phyloP scores from a whole-genome alignment of 1,140 invertebrate genomes.

The Ceratoteleas bidentatus region DNA sequence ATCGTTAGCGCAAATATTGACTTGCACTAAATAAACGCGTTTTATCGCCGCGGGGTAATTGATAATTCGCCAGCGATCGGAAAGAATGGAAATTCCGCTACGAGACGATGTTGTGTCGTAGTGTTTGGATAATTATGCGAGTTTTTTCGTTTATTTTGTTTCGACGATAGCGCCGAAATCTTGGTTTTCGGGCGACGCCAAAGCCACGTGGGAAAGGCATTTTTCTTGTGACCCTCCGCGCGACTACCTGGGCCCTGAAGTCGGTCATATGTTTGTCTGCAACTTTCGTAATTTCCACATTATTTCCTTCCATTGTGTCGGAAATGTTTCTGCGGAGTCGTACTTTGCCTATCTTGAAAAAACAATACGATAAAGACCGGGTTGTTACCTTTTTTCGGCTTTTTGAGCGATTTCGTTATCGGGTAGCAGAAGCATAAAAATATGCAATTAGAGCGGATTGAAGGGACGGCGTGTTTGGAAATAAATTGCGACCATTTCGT shows the following conservation, averaged over 20 bases:
- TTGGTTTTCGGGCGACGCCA: conserved; percentile 9
- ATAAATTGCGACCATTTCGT: conserved; percentile 5
- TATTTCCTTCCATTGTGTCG: conserved; percentile 11
- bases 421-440: no score
- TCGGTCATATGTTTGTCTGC: conserved; percentile 20
- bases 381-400: no score
- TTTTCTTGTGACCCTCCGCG: conserved; percentile 8
- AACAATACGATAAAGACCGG: background rate
- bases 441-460: background rate
- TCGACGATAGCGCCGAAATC: background rate
- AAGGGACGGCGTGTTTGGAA: background rate
- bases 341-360: background rate
- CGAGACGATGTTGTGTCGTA: background rate
- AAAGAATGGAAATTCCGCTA: conserved; percentile 13
- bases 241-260: conserved; percentile 30
- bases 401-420: background rate
- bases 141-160: background rate
- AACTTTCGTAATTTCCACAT: conserved; percentile 35
- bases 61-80: conserved; percentile 37
- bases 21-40: conserved; percentile 35
- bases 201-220: conserved; percentile 22
- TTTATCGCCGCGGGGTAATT: conserved; percentile 36
- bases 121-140: no score
- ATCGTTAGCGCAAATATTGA: conserved; percentile 41
- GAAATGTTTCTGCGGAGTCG: conserved; percentile 2